phyloP scores from a whole-genome alignment of 1,140 invertebrate genomes.

The Drosophila pruinosa region DNA sequence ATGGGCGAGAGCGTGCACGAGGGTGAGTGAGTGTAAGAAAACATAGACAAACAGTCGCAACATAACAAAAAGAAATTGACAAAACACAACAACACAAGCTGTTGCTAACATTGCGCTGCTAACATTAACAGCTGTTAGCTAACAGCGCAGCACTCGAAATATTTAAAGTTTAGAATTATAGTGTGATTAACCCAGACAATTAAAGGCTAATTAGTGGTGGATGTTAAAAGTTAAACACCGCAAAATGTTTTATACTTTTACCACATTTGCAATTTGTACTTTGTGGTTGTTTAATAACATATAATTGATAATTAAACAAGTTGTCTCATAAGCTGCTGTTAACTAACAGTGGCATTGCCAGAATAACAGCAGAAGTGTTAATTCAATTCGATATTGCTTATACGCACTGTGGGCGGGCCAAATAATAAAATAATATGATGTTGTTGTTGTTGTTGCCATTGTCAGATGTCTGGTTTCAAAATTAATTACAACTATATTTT shows the following conservation, averaged over 20 bases:
- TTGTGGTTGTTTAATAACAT: too few relatives aligned
- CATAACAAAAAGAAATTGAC: constrained; percentile 65
- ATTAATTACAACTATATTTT: constrained; percentile 74
- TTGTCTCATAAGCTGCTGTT: too few relatives aligned
- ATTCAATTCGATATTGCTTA: constrained; percentile 44
- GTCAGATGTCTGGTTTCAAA: constrained; percentile 67
- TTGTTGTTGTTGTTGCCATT: constrained; percentile 25
- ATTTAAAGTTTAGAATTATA: constrained; percentile 7
- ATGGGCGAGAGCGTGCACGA: background rate
- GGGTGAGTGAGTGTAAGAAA: constrained; percentile 16
- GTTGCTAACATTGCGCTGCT: constrained; percentile 27
- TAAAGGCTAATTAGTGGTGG: constrained; percentile 47
- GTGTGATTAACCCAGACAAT: constrained; percentile 47
- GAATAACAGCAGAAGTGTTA: too few relatives aligned
- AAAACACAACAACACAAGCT: constrained; percentile 32
- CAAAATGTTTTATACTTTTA: too few relatives aligned
- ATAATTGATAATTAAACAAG: too few relatives aligned
- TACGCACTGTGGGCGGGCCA: constrained; percentile 22
- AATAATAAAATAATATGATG: too few relatives aligned
- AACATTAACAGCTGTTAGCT: constrained; percentile 35
- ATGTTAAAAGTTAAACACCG: too few relatives aligned
- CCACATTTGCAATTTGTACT: too few relatives aligned
- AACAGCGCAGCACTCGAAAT: constrained; percentile 26
- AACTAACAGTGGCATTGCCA: too few relatives aligned
- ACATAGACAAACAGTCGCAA: constrained; percentile 54